These are phyloP conservation scores for Manacus vitellinus DNA, from an alignment of 2,113 vertebrate species.

Conservation along the genomic window DNA sequence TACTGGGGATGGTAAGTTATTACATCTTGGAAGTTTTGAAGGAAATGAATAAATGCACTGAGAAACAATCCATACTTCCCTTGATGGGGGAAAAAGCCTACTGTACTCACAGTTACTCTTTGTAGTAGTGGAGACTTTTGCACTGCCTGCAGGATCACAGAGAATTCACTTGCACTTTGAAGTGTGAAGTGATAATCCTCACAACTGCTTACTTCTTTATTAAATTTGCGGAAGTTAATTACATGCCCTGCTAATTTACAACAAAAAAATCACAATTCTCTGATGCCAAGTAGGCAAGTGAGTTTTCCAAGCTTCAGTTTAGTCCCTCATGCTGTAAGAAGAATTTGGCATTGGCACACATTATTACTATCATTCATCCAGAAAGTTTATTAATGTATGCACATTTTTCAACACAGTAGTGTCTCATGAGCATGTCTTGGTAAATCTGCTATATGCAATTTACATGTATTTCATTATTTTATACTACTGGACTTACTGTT, in stretches of 20 bases:
- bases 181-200: constrained; percentile 66
- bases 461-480: not conserved
- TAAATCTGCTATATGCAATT: constrained; percentile 16
- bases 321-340: constrained; percentile 49
- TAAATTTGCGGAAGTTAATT: constrained; percentile 67
- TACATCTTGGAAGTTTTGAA: not conserved
- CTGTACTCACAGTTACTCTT: not conserved
- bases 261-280: constrained; percentile 34
- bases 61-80: not conserved
- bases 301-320: constrained; percentile 55
- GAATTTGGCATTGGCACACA: constrained; percentile 48
- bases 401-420: constrained; percentile 9
- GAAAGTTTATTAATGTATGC: constrained; percentile 50
- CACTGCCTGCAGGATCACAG: not conserved
- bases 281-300: constrained; percentile 59
- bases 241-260: constrained; percentile 54
- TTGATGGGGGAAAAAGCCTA: not conserved
- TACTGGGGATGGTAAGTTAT: not conserved
- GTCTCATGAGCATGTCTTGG: constrained; percentile 2
- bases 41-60: not conserved
- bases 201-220: constrained; percentile 60
- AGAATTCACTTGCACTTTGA: constrained; percentile 48
- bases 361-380: constrained; percentile 55
- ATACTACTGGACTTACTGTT: not conserved
- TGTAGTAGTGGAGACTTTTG: not conserved